Percentiles rank a stretch among this genome's conserved stretches.
Conservation (phyloP, 35 echinoderm and acorn worm species). For the Heliocidaris erythrogramma region DNA sequence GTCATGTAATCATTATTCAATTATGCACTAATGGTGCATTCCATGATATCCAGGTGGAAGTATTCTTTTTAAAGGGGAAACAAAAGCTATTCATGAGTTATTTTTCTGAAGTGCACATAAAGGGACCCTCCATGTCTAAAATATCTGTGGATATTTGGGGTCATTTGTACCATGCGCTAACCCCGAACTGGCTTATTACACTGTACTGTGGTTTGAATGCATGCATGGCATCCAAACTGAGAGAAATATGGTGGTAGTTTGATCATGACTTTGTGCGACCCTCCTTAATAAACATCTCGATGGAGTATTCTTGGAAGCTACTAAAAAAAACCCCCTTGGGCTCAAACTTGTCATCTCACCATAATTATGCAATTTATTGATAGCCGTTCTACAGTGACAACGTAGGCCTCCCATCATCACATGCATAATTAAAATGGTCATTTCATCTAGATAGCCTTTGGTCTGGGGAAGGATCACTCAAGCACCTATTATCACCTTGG, state of each 20-base stretch:
- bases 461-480: not conserved
- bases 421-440: slow-evolving; percentile 13
- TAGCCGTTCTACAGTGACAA: not conserved
- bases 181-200: too few species aligned
- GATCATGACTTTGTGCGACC: not conserved
- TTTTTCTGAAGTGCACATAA: too few species aligned
- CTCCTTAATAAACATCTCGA: not conserved
- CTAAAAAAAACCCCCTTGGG: not conserved
- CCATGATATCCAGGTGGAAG: too few species aligned
- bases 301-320: not conserved
- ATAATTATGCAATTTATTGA: not conserved
- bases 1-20: too few species aligned
- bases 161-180: too few species aligned
- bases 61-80: too few species aligned
- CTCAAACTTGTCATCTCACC: not conserved
- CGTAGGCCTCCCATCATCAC: not conserved
- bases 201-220: too few species aligned
- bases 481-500: not conserved
- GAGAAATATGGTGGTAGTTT: not conserved
- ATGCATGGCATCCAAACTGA: too few species aligned
- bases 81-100: too few species aligned
- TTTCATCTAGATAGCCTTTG: not conserved
- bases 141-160: too few species aligned
- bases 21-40: too few species aligned
- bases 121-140: too few species aligned